Evolutionary conservation across 2,797 vertebrate genomes (phyloP), one percentile per base, ranked within the genome.

Genomic region (Enteromius paludinosus): DNA sequence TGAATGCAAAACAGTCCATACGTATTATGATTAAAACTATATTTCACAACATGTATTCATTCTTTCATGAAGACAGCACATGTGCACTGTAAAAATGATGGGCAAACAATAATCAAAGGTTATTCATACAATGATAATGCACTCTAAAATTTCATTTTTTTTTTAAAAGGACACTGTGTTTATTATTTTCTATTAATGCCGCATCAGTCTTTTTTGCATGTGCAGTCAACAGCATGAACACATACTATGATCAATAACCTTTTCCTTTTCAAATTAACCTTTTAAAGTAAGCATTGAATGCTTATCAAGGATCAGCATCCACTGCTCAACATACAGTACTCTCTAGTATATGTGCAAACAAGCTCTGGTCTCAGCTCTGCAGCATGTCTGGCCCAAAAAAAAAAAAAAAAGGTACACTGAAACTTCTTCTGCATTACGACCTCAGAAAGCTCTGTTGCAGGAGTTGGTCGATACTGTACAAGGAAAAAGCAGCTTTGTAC

Each of bases 401-500:
- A 5, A 8, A 18, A 18, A 28, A 59, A 62, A 62, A 17, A 11
- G 14, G 0, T 7, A 43, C 38, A 17, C 14, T 33, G 18, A 64
- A 62, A 62, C n/a, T 1, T 65, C 30, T 28, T 71, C 33, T 56
- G 15, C 62, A 77, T 71, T 52, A 43, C n/a, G 54, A 73, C 38
- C 74, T 78, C 11, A 28, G 12, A 54, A 77, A 59, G 75, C n/a
- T 64, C 43, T 54, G 14, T 72, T 68, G 65, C 71, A 64, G 75
- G 30, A 54, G 49, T 61, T 49, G 4, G 69, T 75, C 47, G n/a
- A 69, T 65, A 28, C 14, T 78, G 75, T n/a, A 64, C 68, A 69
- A 61, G 69, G n/a, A 68, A 78, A 78, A 56, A 17, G 65, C 71
- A 62, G 65, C 38, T 66, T 62, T 54, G 38, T 72, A 76, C 71